Evolutionary conservation across 2,113 vertebrate genomes (phyloP), one percentile per base, ranked within the genome.

Genomic region (Sapajus apella): DNA sequence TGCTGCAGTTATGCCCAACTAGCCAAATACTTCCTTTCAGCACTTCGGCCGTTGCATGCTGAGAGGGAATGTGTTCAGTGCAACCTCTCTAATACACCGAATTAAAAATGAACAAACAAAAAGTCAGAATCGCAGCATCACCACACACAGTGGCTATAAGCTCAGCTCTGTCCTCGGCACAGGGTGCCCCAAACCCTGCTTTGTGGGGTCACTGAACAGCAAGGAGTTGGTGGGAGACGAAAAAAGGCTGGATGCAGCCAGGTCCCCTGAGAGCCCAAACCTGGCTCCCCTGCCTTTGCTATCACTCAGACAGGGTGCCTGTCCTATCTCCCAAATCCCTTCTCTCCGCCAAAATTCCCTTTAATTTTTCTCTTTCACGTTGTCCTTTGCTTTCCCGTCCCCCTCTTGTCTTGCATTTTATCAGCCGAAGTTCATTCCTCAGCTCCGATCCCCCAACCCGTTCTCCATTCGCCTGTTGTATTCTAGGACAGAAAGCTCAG

Each of bases 21-120:
- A 89, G 75, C n/a, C 52, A 88, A 76, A 86, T 21, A 21, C 61
- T 45, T 47, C 11, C 56, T 50, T 43, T 18, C 3, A 64, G 20
- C 2, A 7, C 66, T 23, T 80, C 47, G n/a, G 70, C 35, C 58
- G 64, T 6, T 16, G 2, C 23, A 17, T 1, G 8, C 18, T 2
- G 40, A 27, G 11, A 27, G 50, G 16, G 45, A 25, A 14, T 5
- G 13, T 0, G 23, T n/a, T 88, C 43, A 10, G 47, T 3, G 10
- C 35, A 23, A 43, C 4, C 5, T 37, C 52, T 30, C 83, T 27
- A 7, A 2, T 2, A 43, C 1, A 1, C 25, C 37, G 21, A 20
- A 6, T 2, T 17, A 18, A 37, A 72, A 66, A 68, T 0, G 13
- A 55, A 9, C 6, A 1, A 21, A 45, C 0, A 11, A n/a, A 17